These are phyloP conservation scores for Lycia hirtaria DNA, from an alignment of 2,888 invertebrate species.

Conservation along the genomic window DNA sequence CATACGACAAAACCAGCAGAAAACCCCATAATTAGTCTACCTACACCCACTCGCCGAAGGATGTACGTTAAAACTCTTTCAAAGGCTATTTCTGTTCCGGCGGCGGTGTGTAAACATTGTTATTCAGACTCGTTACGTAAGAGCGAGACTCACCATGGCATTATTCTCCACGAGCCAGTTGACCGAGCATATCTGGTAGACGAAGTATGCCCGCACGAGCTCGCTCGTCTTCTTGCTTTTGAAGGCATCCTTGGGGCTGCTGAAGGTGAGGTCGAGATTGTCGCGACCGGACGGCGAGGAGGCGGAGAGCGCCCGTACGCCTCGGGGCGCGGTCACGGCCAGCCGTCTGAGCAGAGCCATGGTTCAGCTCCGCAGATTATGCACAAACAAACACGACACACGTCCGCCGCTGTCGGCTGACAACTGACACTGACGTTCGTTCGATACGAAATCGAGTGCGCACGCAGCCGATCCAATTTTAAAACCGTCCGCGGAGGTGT, in stretches of 20 bases:
- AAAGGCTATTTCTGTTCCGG: constrained; percentile 59
- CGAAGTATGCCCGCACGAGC: constrained; percentile 94
- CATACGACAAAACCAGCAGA: constrained; percentile 30
- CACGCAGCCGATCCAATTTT: constrained; percentile 80
- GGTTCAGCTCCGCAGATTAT: constrained; percentile 63
- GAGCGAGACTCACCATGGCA: constrained; percentile 90
- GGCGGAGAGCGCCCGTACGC: constrained; percentile 65
- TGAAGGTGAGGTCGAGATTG: constrained; percentile 93
- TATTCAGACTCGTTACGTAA: constrained; percentile 68
- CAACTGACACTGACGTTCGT: constrained; percentile 71
- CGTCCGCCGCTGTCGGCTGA: constrained; percentile 65
- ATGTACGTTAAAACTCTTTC: constrained; percentile 51
- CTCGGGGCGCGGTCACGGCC: constrained; percentile 68
- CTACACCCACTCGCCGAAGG: constrained; percentile 37
- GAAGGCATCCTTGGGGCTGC: constrained; percentile 95
- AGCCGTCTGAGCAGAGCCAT: constrained; percentile 81
- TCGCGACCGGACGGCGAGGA: constrained; percentile 76
- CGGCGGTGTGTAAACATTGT: constrained; percentile 57
- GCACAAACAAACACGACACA: constrained; percentile 56
- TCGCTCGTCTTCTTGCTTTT: constrained; percentile 98
- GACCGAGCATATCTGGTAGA: constrained; percentile 96
- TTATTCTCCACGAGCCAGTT: constrained; percentile 96
- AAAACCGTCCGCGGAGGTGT: constrained; percentile 76
- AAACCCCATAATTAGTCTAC: constrained; percentile 38
- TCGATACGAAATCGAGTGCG: constrained; percentile 75